These are phyloP conservation scores for Drosophila subsilvestris DNA, from an alignment of 2,888 invertebrate species.

Conservation along the genomic window DNA sequence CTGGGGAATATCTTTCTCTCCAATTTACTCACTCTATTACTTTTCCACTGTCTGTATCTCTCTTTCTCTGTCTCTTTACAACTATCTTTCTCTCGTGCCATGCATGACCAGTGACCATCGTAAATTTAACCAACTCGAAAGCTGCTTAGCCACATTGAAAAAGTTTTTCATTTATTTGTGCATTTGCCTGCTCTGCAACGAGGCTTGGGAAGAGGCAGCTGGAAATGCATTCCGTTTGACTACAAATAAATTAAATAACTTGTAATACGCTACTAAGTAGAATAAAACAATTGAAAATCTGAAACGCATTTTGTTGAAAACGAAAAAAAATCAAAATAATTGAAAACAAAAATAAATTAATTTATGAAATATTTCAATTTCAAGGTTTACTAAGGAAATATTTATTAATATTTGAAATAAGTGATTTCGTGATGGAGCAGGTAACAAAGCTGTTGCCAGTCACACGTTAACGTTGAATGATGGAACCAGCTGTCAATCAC, in stretches of 20 bases:
- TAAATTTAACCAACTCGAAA: conserved; percentile 2
- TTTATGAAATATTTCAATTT: too few species aligned
- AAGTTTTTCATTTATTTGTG: conserved; percentile 21
- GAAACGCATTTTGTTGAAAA: not conserved
- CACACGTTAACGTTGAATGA: too few species aligned
- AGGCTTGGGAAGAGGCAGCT: too few species aligned
- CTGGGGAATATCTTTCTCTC: not conserved
- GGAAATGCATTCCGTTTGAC: too few species aligned
- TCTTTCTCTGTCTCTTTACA: not conserved
- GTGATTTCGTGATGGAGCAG: too few species aligned
- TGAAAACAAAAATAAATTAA: too few species aligned
- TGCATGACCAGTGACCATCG: not conserved
- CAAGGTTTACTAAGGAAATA: too few species aligned
- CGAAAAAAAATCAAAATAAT: too few species aligned
- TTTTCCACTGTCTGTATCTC: not conserved
- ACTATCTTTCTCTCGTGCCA: not conserved
- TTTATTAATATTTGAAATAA: too few species aligned
- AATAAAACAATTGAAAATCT: not conserved
- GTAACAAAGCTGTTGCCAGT: too few species aligned
- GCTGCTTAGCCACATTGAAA: conserved; percentile 28
- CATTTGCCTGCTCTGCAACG: not conserved
- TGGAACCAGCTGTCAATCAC: too few species aligned
- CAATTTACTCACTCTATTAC: too few species aligned
- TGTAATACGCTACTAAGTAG: not conserved
- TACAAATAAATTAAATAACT: not conserved